phyloP scores from a whole-genome alignment of 1,140 invertebrate species.

The Bombus superbus region DNA sequence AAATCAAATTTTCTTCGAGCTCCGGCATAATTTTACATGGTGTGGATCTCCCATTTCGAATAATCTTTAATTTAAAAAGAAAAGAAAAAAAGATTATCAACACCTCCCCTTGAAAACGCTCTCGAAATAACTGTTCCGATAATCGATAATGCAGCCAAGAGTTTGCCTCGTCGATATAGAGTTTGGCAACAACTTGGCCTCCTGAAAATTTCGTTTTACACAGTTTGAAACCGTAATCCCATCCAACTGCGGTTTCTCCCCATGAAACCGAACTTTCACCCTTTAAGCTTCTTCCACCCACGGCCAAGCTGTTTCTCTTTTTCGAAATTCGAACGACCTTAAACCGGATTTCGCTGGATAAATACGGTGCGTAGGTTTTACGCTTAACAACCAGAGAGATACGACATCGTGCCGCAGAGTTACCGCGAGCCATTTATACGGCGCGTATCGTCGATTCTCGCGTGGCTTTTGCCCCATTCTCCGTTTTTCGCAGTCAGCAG shows the following conservation, averaged over 20 bases:
- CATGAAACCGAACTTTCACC: neutral
- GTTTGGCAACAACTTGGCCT: neutral
- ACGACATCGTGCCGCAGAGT: neutral
- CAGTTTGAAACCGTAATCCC: neutral
- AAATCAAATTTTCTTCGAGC: neutral
- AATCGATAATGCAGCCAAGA: neutral
- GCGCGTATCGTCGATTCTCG: slow-evolving; percentile 6
- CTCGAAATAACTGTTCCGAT: neutral
- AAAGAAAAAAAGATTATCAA: neutral
- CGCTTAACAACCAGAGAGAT: no score
- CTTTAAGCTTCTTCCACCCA: neutral
- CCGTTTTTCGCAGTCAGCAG: no score
- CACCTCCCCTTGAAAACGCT: neutral
- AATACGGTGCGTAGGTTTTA: neutral
- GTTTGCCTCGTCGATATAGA: neutral
- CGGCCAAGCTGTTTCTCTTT: neutral
- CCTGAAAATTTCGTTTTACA: neutral
- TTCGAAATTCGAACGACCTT: neutral
- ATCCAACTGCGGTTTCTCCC: neutral
- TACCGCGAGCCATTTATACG: slow-evolving; percentile 11
- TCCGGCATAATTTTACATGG: no score
- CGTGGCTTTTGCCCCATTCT: neutral
- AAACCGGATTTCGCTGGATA: neutral
- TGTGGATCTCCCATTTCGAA: neutral
- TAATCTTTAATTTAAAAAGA: neutral